These are phyloP conservation scores for Mercenaria mercenaria DNA, from an alignment of 1,140 invertebrate genomes.

Conservation along the genomic window DNA sequence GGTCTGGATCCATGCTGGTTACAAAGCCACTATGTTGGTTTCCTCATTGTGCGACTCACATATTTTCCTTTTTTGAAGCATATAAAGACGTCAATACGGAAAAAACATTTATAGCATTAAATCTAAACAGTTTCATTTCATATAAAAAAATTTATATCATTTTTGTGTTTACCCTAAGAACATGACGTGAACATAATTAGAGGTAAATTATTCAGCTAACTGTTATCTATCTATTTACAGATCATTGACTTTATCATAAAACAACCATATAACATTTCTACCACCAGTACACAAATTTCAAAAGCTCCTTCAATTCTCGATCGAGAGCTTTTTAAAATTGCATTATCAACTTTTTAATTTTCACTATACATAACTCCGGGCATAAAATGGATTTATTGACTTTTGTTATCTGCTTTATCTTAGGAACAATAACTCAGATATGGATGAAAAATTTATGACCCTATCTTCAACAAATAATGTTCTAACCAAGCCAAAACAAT, in stretches of 20 bases:
- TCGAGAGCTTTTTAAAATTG: neutral
- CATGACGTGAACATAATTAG: too few species aligned
- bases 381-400: neutral
- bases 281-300: neutral
- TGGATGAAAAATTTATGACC: neutral
- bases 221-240: too few species aligned
- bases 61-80: too few species aligned
- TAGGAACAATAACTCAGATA: neutral
- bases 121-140: too few species aligned
- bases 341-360: neutral
- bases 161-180: too few species aligned
- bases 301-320: neutral
- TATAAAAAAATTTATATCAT: too few species aligned
- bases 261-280: neutral
- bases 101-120: too few species aligned
- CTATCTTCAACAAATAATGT: neutral
- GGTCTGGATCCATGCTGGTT: too few species aligned
- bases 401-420: neutral
- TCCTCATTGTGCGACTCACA: too few species aligned
- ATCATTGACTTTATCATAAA: neutral
- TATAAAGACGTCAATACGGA: too few species aligned
- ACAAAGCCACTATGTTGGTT: too few species aligned
- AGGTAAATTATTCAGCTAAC: too few species aligned
- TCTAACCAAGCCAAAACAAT: neutral
- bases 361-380: neutral